Conservation (phyloP, 92 coral and sea anemone genomes). For the Galaxea fascicularis region DNA sequence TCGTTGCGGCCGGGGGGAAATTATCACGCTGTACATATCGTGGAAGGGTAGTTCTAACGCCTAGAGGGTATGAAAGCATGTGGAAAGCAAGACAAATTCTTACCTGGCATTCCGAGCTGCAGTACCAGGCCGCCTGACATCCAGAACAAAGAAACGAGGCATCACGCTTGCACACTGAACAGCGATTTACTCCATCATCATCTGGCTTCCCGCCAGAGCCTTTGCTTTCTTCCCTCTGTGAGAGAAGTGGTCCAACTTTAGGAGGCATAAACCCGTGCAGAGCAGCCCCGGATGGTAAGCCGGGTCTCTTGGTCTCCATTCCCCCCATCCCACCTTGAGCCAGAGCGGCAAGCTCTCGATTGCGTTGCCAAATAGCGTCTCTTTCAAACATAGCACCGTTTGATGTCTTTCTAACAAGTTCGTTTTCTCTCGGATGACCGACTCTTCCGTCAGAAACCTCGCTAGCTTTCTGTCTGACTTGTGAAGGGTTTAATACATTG, state of each 20-base stretch:
- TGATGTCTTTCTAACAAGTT: slow-evolving; percentile 50
- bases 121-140: slow-evolving; percentile 99
- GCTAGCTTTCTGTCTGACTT: slow-evolving; percentile 43
- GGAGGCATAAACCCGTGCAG: slow-evolving; percentile 67
- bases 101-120: slow-evolving; percentile 99
- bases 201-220: slow-evolving; percentile 60
- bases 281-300: slow-evolving; percentile 39
- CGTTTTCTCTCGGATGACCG: slow-evolving; percentile 61
- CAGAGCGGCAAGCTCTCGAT: slow-evolving; percentile 73
- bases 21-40: too few relatives aligned
- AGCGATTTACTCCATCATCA: slow-evolving; percentile 78
- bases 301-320: slow-evolving; percentile 68
- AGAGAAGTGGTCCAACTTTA: slow-evolving; percentile 70
- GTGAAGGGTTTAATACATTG: slow-evolving; percentile 31
- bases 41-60: too few relatives aligned
- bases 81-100: too few relatives aligned
- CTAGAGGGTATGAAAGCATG: too few relatives aligned
- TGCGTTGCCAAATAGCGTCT: slow-evolving; percentile 86
- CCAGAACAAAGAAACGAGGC: slow-evolving; percentile 99
- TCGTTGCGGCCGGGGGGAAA: too few relatives aligned
- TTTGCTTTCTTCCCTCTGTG: slow-evolving; percentile 67
- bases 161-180: slow-evolving; percentile 92
- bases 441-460: slow-evolving; percentile 38
- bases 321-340: slow-evolving; percentile 76
- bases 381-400: slow-evolving; percentile 58